Percentiles rank a stretch among this genome's conserved stretches.
Conservation (phyloP, 2,888 invertebrate genomes). For the Anthoptus insignis region DNA sequence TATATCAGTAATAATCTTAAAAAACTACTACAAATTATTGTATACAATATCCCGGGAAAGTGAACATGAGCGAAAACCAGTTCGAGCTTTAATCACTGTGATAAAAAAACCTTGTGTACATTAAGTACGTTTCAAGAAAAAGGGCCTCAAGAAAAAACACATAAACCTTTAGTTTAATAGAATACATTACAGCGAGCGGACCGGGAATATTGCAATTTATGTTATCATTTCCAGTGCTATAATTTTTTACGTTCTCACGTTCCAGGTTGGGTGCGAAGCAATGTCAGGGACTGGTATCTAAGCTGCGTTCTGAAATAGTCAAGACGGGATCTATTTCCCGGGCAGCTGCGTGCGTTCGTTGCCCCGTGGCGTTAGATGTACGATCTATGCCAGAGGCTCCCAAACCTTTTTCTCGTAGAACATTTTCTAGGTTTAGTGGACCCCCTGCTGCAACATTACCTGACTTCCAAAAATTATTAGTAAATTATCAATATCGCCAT, state of each 20-base stretch:
- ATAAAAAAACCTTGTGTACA: constrained; percentile 1
- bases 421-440: too few relatives aligned
- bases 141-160: constrained; percentile 16
- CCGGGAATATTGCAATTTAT: constrained; percentile 49
- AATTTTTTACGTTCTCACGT: constrained; percentile 62
- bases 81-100: background rate
- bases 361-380: constrained; percentile 85
- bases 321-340: constrained; percentile 85
- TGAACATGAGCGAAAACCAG: constrained; percentile 1
- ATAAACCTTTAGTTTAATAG: constrained; percentile 29
- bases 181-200: constrained; percentile 21
- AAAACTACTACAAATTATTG: background rate
- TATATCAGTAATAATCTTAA: too few relatives aligned
- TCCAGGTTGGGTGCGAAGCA: constrained; percentile 70
- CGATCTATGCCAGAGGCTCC: too few relatives aligned
- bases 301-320: constrained; percentile 84
- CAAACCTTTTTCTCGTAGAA: too few relatives aligned
- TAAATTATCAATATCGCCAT: too few relatives aligned
- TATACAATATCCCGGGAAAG: background rate
- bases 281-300: constrained; percentile 67
- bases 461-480: too few relatives aligned
- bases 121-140: constrained; percentile 7
- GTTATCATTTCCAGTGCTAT: constrained; percentile 46
- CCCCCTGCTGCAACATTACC: too few relatives aligned
- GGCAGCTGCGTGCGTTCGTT: constrained; percentile 85